Evolutionary conservation across 2,888 invertebrate genomes (phyloP), one percentile per base, ranked within the genome.

Genomic region (Salticus scenicus): DNA sequence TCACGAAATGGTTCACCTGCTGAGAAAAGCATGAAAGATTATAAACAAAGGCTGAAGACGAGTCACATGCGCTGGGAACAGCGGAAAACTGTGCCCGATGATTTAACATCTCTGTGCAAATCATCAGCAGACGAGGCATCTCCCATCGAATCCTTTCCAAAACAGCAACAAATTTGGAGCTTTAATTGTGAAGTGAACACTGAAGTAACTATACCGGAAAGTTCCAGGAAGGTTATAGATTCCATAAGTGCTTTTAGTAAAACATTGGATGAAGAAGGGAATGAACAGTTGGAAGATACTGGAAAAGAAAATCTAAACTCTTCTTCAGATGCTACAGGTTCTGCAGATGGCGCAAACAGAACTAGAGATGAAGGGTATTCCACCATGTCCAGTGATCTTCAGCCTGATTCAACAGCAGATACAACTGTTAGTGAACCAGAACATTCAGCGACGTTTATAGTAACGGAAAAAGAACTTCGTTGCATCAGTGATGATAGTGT

Each of bases 311-410:
- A 51, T 64, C 72, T 70, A 66, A 64, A 71, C 51, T 63, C 76
- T 66, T 63, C 76, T 66, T 83, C 82, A 33, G 85, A 80, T 37
- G 72, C 71, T 64, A 70, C 84, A 33, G 57, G 57, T 33, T 42
- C 78, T 42, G 67, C 75, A 24, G 80, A 79, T 33, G 76, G 81
- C 24, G 81, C n/a, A 20, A 77, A 74, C 66, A 74, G 94, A 63
- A 95, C 95, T 88, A 93, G 95, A 89, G 95, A 95, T 92, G 95
- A 95, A 90, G 95, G 95, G 24, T 95, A 95, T 91, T 95, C 95
- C 85, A 95, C 95, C 4, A 95, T 95, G 95, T 95, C 95, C 14
- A 95, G 95, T 88, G 95, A 95, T 90, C 95, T 95, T 0, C 95
- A 95, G 91, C 94, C 94, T 0, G 95, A 95, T 81, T 87, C 85